phyloP scores from a whole-genome alignment of 2,888 invertebrate genomes.

The Sympetrum striolatum region DNA sequence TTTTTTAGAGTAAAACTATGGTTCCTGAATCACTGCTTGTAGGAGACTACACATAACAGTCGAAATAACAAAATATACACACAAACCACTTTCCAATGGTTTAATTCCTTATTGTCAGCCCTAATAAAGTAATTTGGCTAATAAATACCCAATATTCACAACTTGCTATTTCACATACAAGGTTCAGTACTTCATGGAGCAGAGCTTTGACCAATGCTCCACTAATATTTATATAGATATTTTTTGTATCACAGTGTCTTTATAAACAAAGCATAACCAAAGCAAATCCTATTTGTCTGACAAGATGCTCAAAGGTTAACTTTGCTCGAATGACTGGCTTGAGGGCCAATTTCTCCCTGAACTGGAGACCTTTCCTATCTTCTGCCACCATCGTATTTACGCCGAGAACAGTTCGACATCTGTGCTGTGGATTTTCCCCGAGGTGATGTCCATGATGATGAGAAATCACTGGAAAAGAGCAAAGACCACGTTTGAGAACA shows the following conservation, averaged over 20 bases:
- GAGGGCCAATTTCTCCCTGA: constrained; percentile 1
- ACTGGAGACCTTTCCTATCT: constrained; percentile 36
- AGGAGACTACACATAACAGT: constrained; percentile 33
- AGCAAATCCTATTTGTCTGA: constrained; percentile 10
- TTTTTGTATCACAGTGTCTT: constrained; percentile 40
- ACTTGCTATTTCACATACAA: constrained; percentile 33
- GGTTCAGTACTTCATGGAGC: constrained; percentile 18
- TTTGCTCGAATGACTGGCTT: constrained; percentile 36
- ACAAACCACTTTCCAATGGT: constrained; percentile 42
- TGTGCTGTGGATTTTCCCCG: neutral
- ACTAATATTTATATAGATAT: constrained; percentile 29
- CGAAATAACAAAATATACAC: constrained; percentile 38
- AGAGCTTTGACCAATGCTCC: constrained; percentile 42
- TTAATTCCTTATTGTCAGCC: constrained; percentile 43
- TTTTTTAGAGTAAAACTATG: constrained; percentile 3
- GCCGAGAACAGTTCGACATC: constrained; percentile 3
- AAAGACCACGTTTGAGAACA: neutral
- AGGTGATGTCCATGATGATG: constrained; percentile 48
- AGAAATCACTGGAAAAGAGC: constrained; percentile 48
- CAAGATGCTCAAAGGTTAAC: constrained; percentile 13
- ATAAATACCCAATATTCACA: constrained; percentile 44
- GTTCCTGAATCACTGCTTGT: neutral
- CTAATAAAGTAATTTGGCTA: constrained; percentile 38
- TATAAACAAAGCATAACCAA: constrained; percentile 37
- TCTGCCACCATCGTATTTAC: constrained; percentile 28